These are phyloP conservation scores for Glyphotaelius pellucidus DNA, from an alignment of 2,888 invertebrate species.

Conservation along the genomic window DNA sequence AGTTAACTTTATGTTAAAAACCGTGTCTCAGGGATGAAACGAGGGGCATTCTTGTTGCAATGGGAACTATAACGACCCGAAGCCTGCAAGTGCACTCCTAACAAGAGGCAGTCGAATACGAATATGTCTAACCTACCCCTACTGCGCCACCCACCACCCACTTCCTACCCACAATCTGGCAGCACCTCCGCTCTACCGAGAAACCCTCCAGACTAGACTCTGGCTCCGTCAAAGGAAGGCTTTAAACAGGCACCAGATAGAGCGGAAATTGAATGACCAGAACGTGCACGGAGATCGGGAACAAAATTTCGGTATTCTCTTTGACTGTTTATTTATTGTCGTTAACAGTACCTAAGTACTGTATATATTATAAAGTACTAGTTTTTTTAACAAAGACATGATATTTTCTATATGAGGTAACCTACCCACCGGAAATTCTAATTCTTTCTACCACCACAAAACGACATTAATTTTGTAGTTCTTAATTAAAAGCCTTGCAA, in stretches of 20 bases:
- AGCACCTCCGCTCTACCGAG: background rate
- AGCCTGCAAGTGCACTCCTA: conserved; percentile 42
- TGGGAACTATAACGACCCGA: conserved; percentile 33
- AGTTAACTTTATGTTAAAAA: background rate
- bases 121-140: conserved; percentile 25
- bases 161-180: background rate
- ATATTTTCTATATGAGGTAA: too few species aligned
- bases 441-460: too few species aligned
- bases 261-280: conserved; percentile 5
- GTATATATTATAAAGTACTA: too few species aligned
- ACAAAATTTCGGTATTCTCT: background rate
- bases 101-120: conserved; percentile 48
- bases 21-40: background rate
- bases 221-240: conserved; percentile 19
- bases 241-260: background rate
- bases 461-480: too few species aligned
- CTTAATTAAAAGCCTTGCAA: too few species aligned
- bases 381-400: too few species aligned
- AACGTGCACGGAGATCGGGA: background rate
- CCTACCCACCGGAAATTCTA: too few species aligned
- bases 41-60: conserved; percentile 21
- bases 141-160: background rate
- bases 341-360: too few species aligned
- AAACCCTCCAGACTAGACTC: background rate
- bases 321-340: too few species aligned